Evolutionary conservation across 1,140 invertebrate species (phyloP).

Genomic region (Drosophila cardini): DNA sequence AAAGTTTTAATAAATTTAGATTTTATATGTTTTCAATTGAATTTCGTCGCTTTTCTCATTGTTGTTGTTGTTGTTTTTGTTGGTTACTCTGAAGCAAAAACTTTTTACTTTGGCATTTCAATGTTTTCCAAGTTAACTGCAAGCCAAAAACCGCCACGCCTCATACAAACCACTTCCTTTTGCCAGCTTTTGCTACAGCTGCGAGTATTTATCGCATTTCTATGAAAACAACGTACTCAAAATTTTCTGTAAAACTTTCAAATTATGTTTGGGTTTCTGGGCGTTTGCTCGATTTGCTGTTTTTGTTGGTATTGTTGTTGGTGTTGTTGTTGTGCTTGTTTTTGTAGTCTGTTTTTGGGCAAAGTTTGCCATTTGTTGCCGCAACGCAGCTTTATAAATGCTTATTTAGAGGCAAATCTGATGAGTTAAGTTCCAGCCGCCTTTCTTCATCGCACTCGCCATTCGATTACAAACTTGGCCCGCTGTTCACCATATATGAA

Average conservation of each 20-base stretch:
- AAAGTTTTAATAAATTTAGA: slow-evolving; percentile 71
- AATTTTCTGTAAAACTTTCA: slow-evolving; percentile 72
- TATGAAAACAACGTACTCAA: slow-evolving; percentile 81
- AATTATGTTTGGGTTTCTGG: slow-evolving; percentile 77
- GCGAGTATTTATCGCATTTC: slow-evolving; percentile 80
- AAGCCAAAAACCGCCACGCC: slow-evolving; percentile 46
- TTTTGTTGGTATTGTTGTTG: slow-evolving; percentile 7
- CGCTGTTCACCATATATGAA: slow-evolving; percentile 31
- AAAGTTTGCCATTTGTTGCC: slow-evolving; percentile 70
- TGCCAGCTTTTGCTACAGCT: slow-evolving; percentile 12
- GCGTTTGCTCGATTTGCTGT: slow-evolving; percentile 56
- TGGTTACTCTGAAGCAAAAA: slow-evolving; percentile 50
- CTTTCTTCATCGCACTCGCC: too few species aligned
- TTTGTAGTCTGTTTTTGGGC: slow-evolving; percentile 31
- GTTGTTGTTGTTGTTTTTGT: neutral
- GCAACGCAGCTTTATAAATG: slow-evolving; percentile 75
- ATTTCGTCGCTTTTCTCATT: slow-evolving; percentile 57
- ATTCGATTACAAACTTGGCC: slow-evolving; percentile 51
- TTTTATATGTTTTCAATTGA: slow-evolving; percentile 80
- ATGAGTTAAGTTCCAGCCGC: slow-evolving; percentile 68
- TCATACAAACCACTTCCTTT: slow-evolving; percentile 49
- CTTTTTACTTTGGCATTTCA: slow-evolving; percentile 80
- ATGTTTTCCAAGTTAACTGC: slow-evolving; percentile 80
- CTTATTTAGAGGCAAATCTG: slow-evolving; percentile 80
- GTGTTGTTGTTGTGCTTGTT: slow-evolving; percentile 26